Base-by-base conservation (phyloP, 2,888 invertebrate genomes). In the Drosophila mayaguana region DNA sequence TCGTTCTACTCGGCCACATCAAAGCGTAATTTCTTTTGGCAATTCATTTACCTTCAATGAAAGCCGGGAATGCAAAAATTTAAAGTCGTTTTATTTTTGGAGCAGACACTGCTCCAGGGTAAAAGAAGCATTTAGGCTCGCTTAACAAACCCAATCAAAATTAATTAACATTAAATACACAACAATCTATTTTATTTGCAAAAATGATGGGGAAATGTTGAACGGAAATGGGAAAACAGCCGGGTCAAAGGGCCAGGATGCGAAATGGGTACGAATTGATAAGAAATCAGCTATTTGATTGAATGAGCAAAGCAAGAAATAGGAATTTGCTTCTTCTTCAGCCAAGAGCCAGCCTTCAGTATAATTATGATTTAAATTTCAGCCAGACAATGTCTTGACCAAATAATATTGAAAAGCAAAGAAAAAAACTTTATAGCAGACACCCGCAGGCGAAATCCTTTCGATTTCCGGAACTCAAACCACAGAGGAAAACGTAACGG, bases 91-190 rank as follows among this genome's bases (percentile, higher is more conserved):
- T 64, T 40, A 57, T 25, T 38, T 48, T 18, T 40, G 40, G 48
- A 48, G 9, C 22, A 46, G 8, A 6, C 45, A 22, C 2, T 18
- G 28, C 40, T 22, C 20, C 25, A 2, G 48, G 59, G 48, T n/a
- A 48, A 59, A 38, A 38, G 3, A 48, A 38, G 25, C 25, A 46
- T 51, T 51, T 51, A 20, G 60, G 48, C 43, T 14, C 25, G 25
- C 42, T 63, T 59, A 46, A 54, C 46, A 67, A 53, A 46, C 62
- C 55, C 50, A 61, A 72, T 50, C 62, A 73, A 84, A 89, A 88
- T 84, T 88, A 86, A 86, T 86, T 89, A 82, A 75, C 85, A 84
- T 80, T 74, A 80, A 87, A 78, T 56, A 79, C 78, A 84, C 81
- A 72, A 38, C 69, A 65, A 36, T 53, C 51, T 53, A 53, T 20